These are phyloP conservation scores for Clarias gariepinus DNA, from an alignment of 2,113 vertebrate species.

Conservation along the genomic window DNA sequence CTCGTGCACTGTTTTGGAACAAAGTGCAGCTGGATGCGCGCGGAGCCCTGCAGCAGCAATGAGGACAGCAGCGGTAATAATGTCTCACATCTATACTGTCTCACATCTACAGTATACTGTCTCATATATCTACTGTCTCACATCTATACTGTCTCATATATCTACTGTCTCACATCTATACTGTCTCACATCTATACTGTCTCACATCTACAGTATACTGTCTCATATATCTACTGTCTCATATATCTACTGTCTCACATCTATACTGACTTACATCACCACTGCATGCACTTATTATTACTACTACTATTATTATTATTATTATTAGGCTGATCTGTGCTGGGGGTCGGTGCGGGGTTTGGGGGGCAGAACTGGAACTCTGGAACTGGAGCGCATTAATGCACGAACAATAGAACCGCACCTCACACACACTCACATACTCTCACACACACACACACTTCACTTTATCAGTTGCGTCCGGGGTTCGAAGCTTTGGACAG, in stretches of 20 bases:
- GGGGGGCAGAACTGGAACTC: neutral
- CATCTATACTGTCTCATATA: too few relatives aligned
- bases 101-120: too few relatives aligned
- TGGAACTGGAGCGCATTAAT: neutral
- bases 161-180: too few relatives aligned
- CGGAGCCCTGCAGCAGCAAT: constrained; percentile 79
- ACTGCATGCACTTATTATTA: too few relatives aligned
- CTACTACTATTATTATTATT: too few relatives aligned
- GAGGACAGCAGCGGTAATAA: constrained; percentile 88
- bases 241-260: too few relatives aligned
- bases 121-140: too few relatives aligned
- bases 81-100: too few relatives aligned
- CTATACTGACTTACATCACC: too few relatives aligned
- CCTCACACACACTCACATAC: neutral
- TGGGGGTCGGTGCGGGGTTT: neutral
- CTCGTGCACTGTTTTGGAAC: constrained; percentile 61
- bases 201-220: too few relatives aligned
- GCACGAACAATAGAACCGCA: constrained; percentile 6
- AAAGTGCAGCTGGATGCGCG: constrained; percentile 72
- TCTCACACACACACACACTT: neutral
- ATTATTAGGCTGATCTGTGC: neutral
- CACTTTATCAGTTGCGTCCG: neutral
- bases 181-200: too few relatives aligned
- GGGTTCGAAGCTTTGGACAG: neutral
- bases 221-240: constrained; percentile 49